Percentiles rank a stretch among this genome's conserved stretches.
phyloP scores from a whole-genome alignment of 2,888 invertebrate genomes.

The Stomorhina lunata region DNA sequence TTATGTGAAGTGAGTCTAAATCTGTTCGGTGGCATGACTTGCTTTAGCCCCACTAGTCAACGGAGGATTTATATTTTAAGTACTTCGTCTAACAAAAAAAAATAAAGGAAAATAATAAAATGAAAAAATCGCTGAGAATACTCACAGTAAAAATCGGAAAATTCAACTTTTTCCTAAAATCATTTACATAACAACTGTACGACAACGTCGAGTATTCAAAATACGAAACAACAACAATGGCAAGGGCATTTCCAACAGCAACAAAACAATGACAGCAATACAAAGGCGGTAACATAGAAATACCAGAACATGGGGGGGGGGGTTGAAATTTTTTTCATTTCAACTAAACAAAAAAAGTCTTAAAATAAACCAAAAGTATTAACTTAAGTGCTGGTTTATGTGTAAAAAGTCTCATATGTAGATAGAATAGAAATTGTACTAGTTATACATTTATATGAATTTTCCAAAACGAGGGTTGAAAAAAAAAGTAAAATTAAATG shows the following conservation, averaged over 20 bases:
- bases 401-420: too few relatives aligned
- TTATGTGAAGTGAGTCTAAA: not conserved
- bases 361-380: constrained; percentile 48
- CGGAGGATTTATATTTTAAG: constrained; percentile 12
- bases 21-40: too few relatives aligned
- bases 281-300: not conserved
- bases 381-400: constrained; percentile 39
- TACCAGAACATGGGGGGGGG: not conserved
- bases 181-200: constrained; percentile 53
- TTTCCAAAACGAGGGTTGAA: not conserved
- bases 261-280: not conserved
- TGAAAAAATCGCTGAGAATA: too few relatives aligned
- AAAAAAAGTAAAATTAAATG: not conserved
- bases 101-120: too few relatives aligned
- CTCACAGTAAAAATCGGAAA: not conserved
- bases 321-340: constrained; percentile 24
- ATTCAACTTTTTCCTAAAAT: constrained; percentile 34
- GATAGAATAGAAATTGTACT: too few relatives aligned
- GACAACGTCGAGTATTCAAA: too few relatives aligned
- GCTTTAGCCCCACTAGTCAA: constrained; percentile 34
- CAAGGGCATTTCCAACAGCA: too few relatives aligned
- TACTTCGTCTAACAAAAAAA: not conserved
- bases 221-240: not conserved
- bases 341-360: constrained; percentile 33
- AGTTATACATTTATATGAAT: not conserved